phyloP scores from a whole-genome alignment of 2,888 invertebrate genomes.

The Caenorhabditis auriculariae region DNA sequence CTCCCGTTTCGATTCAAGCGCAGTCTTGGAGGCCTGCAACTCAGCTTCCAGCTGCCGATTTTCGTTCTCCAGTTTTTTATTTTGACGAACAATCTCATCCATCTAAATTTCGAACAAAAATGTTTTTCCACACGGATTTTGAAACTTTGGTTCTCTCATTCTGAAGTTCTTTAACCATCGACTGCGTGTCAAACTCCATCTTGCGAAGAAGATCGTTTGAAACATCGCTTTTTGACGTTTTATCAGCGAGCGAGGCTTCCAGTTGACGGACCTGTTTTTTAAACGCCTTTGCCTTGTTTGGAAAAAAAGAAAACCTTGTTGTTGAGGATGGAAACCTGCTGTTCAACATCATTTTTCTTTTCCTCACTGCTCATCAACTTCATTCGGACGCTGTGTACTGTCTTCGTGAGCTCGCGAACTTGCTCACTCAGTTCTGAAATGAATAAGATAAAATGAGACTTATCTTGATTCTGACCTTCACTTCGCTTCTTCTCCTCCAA shows the following conservation, averaged over 20 bases:
- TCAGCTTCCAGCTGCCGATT: conserved; percentile 16
- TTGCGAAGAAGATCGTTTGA: conserved; percentile 30
- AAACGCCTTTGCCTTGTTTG: neutral
- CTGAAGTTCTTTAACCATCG: conserved; percentile 26
- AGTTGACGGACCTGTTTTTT: conserved; percentile 13
- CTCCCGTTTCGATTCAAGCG: conserved; percentile 24
- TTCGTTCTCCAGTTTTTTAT: conserved; percentile 18
- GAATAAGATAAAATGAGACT: neutral
- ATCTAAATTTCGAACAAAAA: conserved; percentile 1
- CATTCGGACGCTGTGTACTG: conserved; percentile 24
- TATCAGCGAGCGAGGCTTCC: conserved; percentile 38
- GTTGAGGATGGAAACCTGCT: conserved; percentile 8
- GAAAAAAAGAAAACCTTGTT: conserved; percentile 6
- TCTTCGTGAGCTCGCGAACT: conserved; percentile 23
- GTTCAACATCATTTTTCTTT: conserved; percentile 28
- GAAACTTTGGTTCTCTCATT: too few species aligned
- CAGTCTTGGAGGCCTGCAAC: conserved; percentile 20
- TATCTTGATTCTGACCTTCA: neutral
- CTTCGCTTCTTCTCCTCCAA: conserved; percentile 20
- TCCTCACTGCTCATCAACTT: conserved; percentile 29
- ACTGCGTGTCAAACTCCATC: conserved; percentile 34
- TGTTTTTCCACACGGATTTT: too few species aligned
- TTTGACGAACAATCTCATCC: too few species aligned
- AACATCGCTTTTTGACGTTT: conserved; percentile 31
- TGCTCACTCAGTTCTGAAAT: conserved; percentile 27